Percentiles rank a stretch among this genome's conserved stretches.
Conservation (phyloP, 2,888 invertebrate species). For the Metallyticus violacea region DNA sequence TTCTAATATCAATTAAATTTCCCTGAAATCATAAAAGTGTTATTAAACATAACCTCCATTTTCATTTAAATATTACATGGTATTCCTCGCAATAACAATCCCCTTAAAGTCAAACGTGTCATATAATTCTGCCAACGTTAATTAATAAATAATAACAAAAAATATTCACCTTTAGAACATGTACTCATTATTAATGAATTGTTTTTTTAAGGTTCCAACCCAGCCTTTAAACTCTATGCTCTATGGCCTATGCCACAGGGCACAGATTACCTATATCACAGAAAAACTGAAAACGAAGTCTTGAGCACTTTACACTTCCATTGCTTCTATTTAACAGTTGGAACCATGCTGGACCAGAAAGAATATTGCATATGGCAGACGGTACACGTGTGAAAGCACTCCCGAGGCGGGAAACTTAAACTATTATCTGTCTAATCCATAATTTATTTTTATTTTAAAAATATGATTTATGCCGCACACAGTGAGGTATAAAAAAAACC, state of each 20-base stretch:
- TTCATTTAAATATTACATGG: background rate
- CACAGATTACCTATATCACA: too few relatives aligned
- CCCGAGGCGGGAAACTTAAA: background rate
- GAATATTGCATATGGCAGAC: background rate
- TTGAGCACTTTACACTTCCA: background rate
- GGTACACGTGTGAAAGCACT: background rate
- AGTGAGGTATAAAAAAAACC: too few relatives aligned
- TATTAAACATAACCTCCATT: background rate
- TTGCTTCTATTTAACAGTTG: too few relatives aligned
- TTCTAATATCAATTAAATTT: slow-evolving; percentile 41
- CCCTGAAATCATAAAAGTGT: background rate
- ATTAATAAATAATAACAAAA: background rate
- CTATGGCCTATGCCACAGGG: too few relatives aligned
- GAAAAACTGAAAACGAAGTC: too few relatives aligned
- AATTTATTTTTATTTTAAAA: too few relatives aligned
- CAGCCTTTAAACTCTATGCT: background rate
- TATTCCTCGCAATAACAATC: background rate
- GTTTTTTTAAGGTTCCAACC: background rate
- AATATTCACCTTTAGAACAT: background rate
- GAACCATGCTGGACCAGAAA: background rate
- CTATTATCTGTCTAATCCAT: too few relatives aligned
- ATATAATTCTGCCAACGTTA: background rate
- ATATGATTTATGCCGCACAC: too few relatives aligned
- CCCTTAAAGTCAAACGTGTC: background rate
- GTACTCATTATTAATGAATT: background rate